Evolutionary conservation across 2,113 vertebrate genomes (phyloP).

Genomic region (Cavia aperea): DNA sequence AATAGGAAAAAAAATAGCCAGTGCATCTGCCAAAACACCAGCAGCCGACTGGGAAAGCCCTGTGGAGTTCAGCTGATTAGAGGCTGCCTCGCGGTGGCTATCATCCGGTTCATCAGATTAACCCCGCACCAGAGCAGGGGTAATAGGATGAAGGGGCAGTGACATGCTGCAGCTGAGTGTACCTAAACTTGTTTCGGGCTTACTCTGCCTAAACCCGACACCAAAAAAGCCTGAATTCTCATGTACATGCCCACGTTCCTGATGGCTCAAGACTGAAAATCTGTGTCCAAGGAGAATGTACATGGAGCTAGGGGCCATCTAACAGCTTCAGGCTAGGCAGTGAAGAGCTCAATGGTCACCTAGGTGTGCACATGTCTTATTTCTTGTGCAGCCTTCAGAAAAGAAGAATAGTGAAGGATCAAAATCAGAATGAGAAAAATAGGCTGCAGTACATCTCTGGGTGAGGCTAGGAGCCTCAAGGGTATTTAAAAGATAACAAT

Average conservation of each 20-base stretch:
- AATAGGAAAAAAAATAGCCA: neutral
- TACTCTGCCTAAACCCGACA: neutral
- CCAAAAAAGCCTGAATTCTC: neutral
- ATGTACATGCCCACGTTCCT: neutral
- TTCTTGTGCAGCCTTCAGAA: neutral
- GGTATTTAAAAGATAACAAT: neutral
- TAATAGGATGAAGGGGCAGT: neutral
- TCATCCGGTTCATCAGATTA: neutral
- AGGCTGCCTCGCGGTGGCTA: neutral
- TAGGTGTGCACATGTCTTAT: neutral
- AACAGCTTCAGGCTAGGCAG: neutral
- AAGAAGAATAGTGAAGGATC: neutral
- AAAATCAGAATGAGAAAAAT: neutral
- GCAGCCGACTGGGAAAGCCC: neutral
- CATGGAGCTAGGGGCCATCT: neutral
- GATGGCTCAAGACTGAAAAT: neutral
- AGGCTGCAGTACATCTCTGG: neutral
- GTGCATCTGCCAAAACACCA: neutral
- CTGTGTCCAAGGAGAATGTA: neutral
- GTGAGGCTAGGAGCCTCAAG: too few relatives aligned
- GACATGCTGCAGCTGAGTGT: neutral
- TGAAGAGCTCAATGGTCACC: neutral
- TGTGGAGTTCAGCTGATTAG: neutral
- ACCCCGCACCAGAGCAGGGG: neutral
- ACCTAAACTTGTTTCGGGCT: neutral